Base-by-base conservation (phyloP, 2,888 invertebrate species). In the Cynaeus angustus region DNA sequence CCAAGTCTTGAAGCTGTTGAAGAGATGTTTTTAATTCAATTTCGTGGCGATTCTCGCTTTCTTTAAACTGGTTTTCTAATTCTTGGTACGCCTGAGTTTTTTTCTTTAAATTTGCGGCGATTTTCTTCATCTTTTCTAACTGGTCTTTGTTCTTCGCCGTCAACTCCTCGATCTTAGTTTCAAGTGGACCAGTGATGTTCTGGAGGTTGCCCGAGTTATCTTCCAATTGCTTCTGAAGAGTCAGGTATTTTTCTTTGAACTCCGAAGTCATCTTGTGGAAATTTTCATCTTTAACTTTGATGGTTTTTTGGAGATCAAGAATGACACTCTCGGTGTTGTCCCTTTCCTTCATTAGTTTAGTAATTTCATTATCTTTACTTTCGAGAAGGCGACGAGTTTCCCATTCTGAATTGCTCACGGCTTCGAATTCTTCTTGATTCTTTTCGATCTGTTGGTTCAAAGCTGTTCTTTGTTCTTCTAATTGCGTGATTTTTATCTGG, bases 71-170 rank as follows among this genome's bases (percentile, higher is more conserved):
- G 16, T 83, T 81, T 84, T 94, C 91, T 33, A 93, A 82, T 72
- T 94, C 92, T 33, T 88, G 86, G 75, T 90, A 91, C 72, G 90
- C 87, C 0, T 86, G 81, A 0, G 89, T 87, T 79, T 93, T 94
- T 80, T 92, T 94, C 82, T 94, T 94, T 7, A 94, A 86, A 79
- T 89, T 92, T 0, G 91, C 88, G 0, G 93, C 94, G 77, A 92
- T 89, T 79, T 94, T 94, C 79, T 94, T 94, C 79, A 94, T 87
- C 83, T 93, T 94, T 66, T 94, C 93, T 61, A 92, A 83, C 71
- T 92, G 89, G 56, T 91, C 90, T 77, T 90, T 91, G 73, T 90
- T 89, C 79, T 91, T 92, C 5, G 80, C 85, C 77, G 91, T 91
- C 0, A 90, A 82, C 74, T 86, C 87, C 70, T 76, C 72, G n/a